These are phyloP conservation scores for Achatina immaculata DNA, from an alignment of 1,140 invertebrate genomes.

Conservation along the genomic window DNA sequence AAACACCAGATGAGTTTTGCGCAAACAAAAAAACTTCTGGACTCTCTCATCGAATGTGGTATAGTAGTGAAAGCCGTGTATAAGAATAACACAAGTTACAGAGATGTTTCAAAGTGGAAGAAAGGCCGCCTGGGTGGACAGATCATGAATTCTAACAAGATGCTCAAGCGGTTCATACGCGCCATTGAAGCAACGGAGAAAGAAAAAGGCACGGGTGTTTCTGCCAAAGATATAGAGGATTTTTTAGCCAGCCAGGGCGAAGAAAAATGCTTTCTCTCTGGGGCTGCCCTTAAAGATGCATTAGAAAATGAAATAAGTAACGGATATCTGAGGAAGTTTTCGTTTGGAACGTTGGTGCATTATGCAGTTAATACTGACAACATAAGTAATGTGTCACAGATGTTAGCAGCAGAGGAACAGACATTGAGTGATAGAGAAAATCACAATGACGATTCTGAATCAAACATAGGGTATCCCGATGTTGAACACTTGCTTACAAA, in stretches of 20 bases:
- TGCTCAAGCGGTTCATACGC: slow-evolving; percentile 32
- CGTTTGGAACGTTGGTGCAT: neutral
- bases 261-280: slow-evolving; percentile 38
- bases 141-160: slow-evolving; percentile 34
- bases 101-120: slow-evolving; percentile 39
- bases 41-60: slow-evolving; percentile 36
- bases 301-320: slow-evolving; percentile 35
- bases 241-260: slow-evolving; percentile 19
- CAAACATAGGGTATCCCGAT: neutral
- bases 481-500: neutral
- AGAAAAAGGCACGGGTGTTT: slow-evolving; percentile 40
- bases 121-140: slow-evolving; percentile 36
- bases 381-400: neutral
- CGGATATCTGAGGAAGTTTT: slow-evolving; percentile 28
- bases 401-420: neutral
- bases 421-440: neutral
- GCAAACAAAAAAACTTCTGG: slow-evolving; percentile 34
- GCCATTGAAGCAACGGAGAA: slow-evolving; percentile 30
- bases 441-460: slow-evolving; percentile 7
- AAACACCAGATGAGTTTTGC: slow-evolving; percentile 36
- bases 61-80: slow-evolving; percentile 36
- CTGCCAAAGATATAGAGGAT: slow-evolving; percentile 24
- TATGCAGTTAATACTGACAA: neutral
- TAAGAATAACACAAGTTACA: slow-evolving; percentile 39
- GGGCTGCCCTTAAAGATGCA: slow-evolving; percentile 30